These are phyloP conservation scores for Willisornis vidua DNA, from an alignment of 2,113 vertebrate genomes.

Conservation along the genomic window DNA sequence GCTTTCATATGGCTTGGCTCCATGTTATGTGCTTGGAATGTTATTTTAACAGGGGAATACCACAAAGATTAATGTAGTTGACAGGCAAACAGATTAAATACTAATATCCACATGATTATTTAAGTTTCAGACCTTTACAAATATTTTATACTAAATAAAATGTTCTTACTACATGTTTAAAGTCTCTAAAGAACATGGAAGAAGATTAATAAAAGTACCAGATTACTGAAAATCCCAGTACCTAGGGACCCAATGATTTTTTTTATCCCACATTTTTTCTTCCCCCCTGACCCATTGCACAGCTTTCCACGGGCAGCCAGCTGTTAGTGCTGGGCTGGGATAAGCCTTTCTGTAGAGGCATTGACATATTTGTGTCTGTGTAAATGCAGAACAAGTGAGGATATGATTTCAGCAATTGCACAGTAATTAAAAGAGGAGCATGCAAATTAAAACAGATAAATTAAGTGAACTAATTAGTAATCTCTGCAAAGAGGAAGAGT, in stretches of 20 bases:
- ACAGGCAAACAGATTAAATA: constrained; percentile 53
- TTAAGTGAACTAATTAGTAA: constrained; percentile 15
- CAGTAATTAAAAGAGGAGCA: constrained; percentile 6
- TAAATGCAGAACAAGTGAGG: background rate
- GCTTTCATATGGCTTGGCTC: background rate
- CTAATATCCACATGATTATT: constrained; percentile 47
- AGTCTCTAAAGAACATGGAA: constrained; percentile 34
- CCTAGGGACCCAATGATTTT: background rate
- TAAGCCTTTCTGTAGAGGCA: background rate
- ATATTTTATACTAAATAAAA: constrained; percentile 38
- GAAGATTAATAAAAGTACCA: constrained; percentile 58
- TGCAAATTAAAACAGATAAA: constrained; percentile 28
- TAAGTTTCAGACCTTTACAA: constrained; percentile 52
- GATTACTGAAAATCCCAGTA: constrained; percentile 61
- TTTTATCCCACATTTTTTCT: background rate
- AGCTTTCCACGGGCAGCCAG: background rate
- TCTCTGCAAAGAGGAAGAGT: background rate
- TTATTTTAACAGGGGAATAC: background rate
- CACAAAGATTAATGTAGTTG: constrained; percentile 34
- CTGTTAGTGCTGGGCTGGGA: background rate
- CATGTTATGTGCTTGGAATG: background rate
- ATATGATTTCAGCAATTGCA: background rate
- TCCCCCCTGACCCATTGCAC: background rate
- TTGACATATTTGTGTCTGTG: background rate
- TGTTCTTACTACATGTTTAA: constrained; percentile 32